A percentile compares a stretch with the other conserved stretches of the same genome.
phyloP scores from a whole-genome alignment of 2,888 invertebrate genomes.

The Eudasyphora cyanicolor region DNA sequence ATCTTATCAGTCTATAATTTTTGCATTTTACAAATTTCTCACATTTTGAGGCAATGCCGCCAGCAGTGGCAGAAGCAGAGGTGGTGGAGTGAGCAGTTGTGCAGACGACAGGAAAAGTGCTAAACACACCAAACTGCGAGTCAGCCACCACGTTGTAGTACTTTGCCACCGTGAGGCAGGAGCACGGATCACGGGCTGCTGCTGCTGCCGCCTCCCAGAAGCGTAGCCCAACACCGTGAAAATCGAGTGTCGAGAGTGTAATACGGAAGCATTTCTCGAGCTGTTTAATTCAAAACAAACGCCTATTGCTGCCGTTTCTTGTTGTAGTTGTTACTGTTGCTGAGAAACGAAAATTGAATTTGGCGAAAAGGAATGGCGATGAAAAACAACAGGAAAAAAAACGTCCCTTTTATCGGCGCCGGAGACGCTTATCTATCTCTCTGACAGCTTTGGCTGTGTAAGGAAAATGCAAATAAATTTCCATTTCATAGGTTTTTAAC shows the following conservation, averaged over 20 bases:
- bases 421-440: conserved; percentile 50
- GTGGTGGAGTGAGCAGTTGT: no score
- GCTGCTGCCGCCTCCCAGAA: no score
- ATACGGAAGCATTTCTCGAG: conserved; percentile 61
- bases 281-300: conserved; percentile 50
- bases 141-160: not conserved
- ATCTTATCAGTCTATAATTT: conserved; percentile 33
- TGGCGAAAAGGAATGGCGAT: not conserved
- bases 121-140: not conserved
- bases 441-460: conserved; percentile 46
- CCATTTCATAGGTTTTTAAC: conserved; percentile 38
- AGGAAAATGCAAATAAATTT: conserved; percentile 44
- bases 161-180: no score
- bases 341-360: conserved; percentile 22
- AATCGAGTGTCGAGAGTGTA: conserved; percentile 42
- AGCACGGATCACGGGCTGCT: no score
- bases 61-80: no score
- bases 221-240: no score
- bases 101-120: conserved; percentile 28
- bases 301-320: conserved; percentile 29
- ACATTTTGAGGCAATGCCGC: conserved; percentile 9
- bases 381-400: not conserved
- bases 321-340: not conserved
- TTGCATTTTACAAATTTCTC: conserved; percentile 36
- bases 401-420: conserved; percentile 53